Conservation (phyloP, 1,140 invertebrate species). For the Planococcus citri region DNA sequence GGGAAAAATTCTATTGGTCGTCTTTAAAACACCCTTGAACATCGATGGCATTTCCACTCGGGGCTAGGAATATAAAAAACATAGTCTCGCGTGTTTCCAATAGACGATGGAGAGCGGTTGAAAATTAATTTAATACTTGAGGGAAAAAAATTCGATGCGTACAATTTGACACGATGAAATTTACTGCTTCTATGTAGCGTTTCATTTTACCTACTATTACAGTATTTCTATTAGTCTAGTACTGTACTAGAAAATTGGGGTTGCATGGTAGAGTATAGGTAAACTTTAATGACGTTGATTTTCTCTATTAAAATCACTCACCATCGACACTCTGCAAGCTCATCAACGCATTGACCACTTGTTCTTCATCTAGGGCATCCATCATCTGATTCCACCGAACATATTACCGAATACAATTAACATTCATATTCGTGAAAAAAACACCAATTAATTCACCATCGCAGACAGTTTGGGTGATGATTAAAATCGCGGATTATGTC, state of each 20-base stretch:
- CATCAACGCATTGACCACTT: constrained; percentile 15
- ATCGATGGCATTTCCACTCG: neutral
- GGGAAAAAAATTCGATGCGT: neutral
- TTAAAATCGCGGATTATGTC: neutral
- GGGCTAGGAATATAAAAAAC: neutral
- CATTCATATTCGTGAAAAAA: neutral
- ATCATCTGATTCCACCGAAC: constrained; percentile 9
- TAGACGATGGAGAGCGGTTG: neutral
- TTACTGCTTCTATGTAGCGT: neutral
- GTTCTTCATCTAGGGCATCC: constrained; percentile 13
- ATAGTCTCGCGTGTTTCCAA: neutral
- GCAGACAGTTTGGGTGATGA: neutral
- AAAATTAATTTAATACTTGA: neutral
- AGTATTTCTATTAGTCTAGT: too few relatives aligned
- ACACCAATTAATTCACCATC: neutral
- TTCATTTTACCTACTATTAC: too few relatives aligned
- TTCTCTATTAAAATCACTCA: too few relatives aligned
- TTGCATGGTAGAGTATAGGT: neutral
- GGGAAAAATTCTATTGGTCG: constrained; percentile 1
- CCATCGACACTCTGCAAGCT: constrained; percentile 12
- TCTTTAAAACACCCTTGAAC: neutral
- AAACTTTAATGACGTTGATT: too few relatives aligned
- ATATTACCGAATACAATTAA: neutral
- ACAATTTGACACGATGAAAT: neutral
- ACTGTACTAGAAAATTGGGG: too few relatives aligned